phyloP scores from a whole-genome alignment of 2,797 vertebrate species.

The Acanthurus lineatus region DNA sequence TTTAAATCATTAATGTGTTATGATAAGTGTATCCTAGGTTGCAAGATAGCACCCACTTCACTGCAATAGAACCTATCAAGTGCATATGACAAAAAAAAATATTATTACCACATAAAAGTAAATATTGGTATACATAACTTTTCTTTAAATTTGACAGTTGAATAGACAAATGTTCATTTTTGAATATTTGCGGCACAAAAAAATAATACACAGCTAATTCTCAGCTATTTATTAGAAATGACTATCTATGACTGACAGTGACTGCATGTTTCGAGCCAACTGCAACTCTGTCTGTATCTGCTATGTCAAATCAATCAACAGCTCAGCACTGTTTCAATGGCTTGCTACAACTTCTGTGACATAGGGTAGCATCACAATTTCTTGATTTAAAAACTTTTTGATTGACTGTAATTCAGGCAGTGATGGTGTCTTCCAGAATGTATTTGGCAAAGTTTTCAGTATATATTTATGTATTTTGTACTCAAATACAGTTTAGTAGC shows the following conservation, averaged over 20 bases:
- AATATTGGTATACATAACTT: no score
- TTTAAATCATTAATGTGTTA: background rate
- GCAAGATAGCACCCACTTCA: background rate
- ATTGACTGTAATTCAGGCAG: background rate
- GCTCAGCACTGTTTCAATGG: no score
- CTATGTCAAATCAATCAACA: no score
- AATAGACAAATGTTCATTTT: no score
- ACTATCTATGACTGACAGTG: no score
- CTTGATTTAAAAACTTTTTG: background rate
- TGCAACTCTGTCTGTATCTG: no score
- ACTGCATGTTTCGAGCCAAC: no score
- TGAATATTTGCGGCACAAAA: background rate
- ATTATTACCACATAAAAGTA: no score
- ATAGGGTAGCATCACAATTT: background rate
- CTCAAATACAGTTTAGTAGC: background rate
- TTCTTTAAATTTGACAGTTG: no score
- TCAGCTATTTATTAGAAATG: background rate
- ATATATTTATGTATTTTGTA: conserved; percentile 6
- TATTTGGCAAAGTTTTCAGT: conserved; percentile 5
- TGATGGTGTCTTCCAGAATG: background rate
- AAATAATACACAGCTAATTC: background rate
- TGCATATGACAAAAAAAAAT: background rate
- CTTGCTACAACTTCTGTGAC: background rate
- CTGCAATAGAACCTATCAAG: background rate
- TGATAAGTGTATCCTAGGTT: background rate